Base-by-base conservation (phyloP, 2,888 invertebrate genomes). In the Patella pellucida region DNA sequence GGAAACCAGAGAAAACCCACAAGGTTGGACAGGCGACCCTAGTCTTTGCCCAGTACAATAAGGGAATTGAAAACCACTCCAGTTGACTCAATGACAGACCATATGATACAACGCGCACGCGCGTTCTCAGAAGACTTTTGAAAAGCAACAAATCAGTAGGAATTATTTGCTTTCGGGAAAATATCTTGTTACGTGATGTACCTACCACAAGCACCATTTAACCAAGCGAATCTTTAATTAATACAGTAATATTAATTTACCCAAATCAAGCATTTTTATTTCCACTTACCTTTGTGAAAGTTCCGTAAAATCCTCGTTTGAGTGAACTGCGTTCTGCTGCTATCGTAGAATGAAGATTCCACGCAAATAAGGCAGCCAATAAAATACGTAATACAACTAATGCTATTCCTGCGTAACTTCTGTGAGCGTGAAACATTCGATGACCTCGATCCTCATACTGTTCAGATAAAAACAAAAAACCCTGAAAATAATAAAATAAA, bases 401-500 rank as follows among this genome's bases (percentile, higher is more conserved):
- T 9, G 84, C 84, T 52, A 85, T 80, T 15, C 89, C 89, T 4
- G 86, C 86, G 67, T 81, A 83, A 62, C 86, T 87, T 68, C 88
- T 81, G 76, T 87, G 88, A 9, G 88, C 85, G 68, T 87, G 87
- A 78, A 87, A 89, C 81, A 86, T 79, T 31, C 86, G 80, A 50
- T 85, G 86, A 27, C 86, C 86, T 75, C 83, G 81, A 67, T 88
- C 88, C 70, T 87, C 84, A 68, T 85, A 86, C 77, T 88, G 89
- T 72, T 89, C 89, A 87, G 88, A 89, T 54, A 89, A 77, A 83
- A 88, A 89, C 52, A 89, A 76, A 2, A 84, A 72, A n/a, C 86
- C 87, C 89, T 89, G 81, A n/a, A 81, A 78, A 67, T 68, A 41
- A 41, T 68, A 41, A 41, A 41, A 41, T 41, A 0, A 41, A 41